Percentiles rank a stretch among this genome's conserved stretches.
Evolutionary conservation across 2,113 vertebrate species (phyloP).

Genomic region (Rattus norvegicus): DNA sequence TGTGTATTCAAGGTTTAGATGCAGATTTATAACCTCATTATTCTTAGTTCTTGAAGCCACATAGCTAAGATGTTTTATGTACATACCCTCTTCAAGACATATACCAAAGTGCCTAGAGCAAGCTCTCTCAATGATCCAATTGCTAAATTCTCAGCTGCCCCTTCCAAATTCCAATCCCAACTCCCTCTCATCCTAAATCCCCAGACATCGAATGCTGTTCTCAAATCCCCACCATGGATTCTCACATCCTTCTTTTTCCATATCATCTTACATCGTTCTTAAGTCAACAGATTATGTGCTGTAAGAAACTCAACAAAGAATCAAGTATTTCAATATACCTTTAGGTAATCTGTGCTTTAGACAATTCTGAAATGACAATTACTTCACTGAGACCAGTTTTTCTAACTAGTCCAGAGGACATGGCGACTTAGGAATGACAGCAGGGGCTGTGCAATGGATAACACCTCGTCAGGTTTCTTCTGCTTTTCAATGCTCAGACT

Average conservation of each 20-base stretch:
- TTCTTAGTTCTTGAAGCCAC: background rate
- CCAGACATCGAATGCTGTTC: background rate
- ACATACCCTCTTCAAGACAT: constrained; percentile 13
- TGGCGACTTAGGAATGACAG: background rate
- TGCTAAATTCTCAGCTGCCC: background rate
- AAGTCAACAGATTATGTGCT: background rate
- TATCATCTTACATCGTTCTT: background rate
- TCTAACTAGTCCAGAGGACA: background rate
- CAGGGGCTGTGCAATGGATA: background rate
- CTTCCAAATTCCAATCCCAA: background rate
- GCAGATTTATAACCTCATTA: background rate
- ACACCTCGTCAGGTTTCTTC: background rate
- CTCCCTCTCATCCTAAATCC: background rate
- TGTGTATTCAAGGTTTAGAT: background rate
- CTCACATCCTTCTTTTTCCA: background rate
- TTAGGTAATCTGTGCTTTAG: background rate
- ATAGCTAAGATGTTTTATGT: constrained; percentile 1
- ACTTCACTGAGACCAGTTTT: background rate
- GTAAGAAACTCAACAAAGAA: background rate
- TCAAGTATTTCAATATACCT: background rate
- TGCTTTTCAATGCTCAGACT: background rate
- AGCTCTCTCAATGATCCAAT: background rate
- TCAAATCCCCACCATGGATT: background rate
- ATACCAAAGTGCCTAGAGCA: background rate
- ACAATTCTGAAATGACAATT: background rate